Conservation (phyloP, 2,888 invertebrate genomes). For the Ferdinandea cuprea region DNA sequence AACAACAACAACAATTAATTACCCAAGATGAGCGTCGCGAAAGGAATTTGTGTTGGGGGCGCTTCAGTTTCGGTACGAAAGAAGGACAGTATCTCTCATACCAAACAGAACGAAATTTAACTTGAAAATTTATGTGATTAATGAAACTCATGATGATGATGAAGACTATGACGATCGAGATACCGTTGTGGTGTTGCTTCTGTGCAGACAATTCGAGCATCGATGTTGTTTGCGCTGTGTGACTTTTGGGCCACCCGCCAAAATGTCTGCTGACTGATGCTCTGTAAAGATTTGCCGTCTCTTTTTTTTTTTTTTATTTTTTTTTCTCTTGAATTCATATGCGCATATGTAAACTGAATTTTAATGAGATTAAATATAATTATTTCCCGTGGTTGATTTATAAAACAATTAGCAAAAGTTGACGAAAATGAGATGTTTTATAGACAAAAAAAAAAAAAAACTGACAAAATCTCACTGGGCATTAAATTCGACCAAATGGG, state of each 20-base stretch:
- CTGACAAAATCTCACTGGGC: slow-evolving; percentile 35
- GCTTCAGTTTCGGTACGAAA: neutral
- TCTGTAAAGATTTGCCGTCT: slow-evolving; percentile 3
- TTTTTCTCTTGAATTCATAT: slow-evolving; percentile 5
- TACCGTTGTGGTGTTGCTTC: slow-evolving; percentile 30
- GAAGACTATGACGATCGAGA: slow-evolving; percentile 41
- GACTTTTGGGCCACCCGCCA: slow-evolving; percentile 50
- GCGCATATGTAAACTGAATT: slow-evolving; percentile 56
- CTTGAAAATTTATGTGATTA: slow-evolving; percentile 58
- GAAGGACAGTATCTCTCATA: neutral
- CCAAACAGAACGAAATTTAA: slow-evolving; percentile 24
- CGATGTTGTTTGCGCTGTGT: no score
- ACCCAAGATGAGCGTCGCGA: slow-evolving; percentile 27
- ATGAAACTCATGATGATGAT: slow-evolving; percentile 54
- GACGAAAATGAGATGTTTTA: slow-evolving; percentile 63
- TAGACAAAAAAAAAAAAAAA: slow-evolving; percentile 34
- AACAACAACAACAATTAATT: slow-evolving; percentile 54
- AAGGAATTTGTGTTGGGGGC: slow-evolving; percentile 26
- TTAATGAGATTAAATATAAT: slow-evolving; percentile 70
- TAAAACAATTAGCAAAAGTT: slow-evolving; percentile 67
- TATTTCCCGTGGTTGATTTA: slow-evolving; percentile 57
- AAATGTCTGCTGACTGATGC: slow-evolving; percentile 6
- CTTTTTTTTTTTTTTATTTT: no score
- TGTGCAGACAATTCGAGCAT: slow-evolving; percentile 2
- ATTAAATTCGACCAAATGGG: slow-evolving; percentile 4